A percentile compares a stretch with the other conserved stretches of the same genome.
phyloP scores from a whole-genome alignment of 2,888 invertebrate genomes.

The Drosophila diplacantha region DNA sequence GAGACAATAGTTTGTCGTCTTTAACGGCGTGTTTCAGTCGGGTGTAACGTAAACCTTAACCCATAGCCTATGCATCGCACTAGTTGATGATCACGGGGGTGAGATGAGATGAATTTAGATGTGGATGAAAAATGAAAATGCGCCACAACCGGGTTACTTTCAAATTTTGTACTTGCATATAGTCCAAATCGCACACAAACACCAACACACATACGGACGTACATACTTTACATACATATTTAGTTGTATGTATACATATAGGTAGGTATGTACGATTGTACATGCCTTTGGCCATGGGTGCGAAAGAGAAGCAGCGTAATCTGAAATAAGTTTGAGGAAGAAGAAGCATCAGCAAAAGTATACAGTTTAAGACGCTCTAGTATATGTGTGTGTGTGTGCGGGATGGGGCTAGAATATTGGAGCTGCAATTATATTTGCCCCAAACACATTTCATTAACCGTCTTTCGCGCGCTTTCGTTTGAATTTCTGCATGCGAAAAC shows the following conservation, averaged over 20 bases:
- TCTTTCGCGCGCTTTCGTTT: slow-evolving; percentile 55
- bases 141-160: slow-evolving; percentile 69
- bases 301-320: slow-evolving; percentile 66
- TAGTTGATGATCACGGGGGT: slow-evolving; percentile 69
- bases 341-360: slow-evolving; percentile 70
- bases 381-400: slow-evolving; percentile 22
- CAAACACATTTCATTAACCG: slow-evolving; percentile 21
- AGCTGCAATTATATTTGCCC: slow-evolving; percentile 36
- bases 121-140: slow-evolving; percentile 23
- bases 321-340: slow-evolving; percentile 69
- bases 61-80: slow-evolving; percentile 16
- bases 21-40: slow-evolving; percentile 42
- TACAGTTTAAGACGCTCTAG: slow-evolving; percentile 65
- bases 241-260: slow-evolving; percentile 42
- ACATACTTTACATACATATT: slow-evolving; percentile 40
- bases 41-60: slow-evolving; percentile 23
- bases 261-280: slow-evolving; percentile 39
- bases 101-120: slow-evolving; percentile 25
- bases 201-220: slow-evolving; percentile 17
- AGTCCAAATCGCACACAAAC: slow-evolving; percentile 65
- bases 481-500: slow-evolving; percentile 51
- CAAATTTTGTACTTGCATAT: slow-evolving; percentile 70
- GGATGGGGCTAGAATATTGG: slow-evolving; percentile 42
- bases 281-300: slow-evolving; percentile 44
- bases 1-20: slow-evolving; percentile 42